Conservation (phyloP, 1,140 invertebrate species). For the Drosophila carrolli region DNA sequence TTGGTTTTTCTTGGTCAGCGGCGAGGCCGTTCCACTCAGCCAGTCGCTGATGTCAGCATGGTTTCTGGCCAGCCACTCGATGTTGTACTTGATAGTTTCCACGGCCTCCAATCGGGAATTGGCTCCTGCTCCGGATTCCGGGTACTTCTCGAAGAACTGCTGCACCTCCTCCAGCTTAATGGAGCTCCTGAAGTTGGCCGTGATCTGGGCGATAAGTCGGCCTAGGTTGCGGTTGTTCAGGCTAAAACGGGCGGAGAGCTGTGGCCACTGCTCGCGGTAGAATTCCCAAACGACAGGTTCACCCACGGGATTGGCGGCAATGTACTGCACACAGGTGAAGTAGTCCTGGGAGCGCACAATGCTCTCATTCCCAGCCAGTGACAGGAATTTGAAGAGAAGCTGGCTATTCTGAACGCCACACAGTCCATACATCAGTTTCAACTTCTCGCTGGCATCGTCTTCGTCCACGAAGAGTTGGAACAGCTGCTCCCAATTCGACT, state of each 20-base stretch:
- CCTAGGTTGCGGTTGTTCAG: slow-evolving; percentile 93
- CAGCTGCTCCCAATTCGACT: slow-evolving; percentile 90
- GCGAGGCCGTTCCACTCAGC: slow-evolving; percentile 81
- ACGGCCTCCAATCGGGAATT: slow-evolving; percentile 89
- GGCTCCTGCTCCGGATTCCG: slow-evolving; percentile 94
- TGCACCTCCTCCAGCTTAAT: slow-evolving; percentile 91
- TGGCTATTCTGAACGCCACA: slow-evolving; percentile 87
- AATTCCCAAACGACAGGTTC: slow-evolving; percentile 92
- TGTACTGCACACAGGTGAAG: slow-evolving; percentile 88
- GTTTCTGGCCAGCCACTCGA: slow-evolving; percentile 89
- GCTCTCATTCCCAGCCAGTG: slow-evolving; percentile 89
- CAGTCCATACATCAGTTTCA: slow-evolving; percentile 89
- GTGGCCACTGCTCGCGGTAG: slow-evolving; percentile 90
- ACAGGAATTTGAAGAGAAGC: slow-evolving; percentile 87
- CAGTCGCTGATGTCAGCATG: slow-evolving; percentile 86
- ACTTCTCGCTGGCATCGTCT: slow-evolving; percentile 90
- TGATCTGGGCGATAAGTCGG: slow-evolving; percentile 89
- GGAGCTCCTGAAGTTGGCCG: slow-evolving; percentile 88
- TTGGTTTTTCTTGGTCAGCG: slow-evolving; percentile 57
- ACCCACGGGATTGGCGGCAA: slow-evolving; percentile 91
- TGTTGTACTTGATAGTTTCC: slow-evolving; percentile 93
- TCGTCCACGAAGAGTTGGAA: slow-evolving; percentile 90
- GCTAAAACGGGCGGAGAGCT: slow-evolving; percentile 90
- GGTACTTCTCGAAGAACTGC: slow-evolving; percentile 91
- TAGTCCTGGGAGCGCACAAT: slow-evolving; percentile 94